A percentile compares a stretch with the other conserved stretches of the same genome.
These are phyloP conservation scores for Micropterix aruncella DNA, from an alignment of 2,888 invertebrate genomes.

Conservation along the genomic window DNA sequence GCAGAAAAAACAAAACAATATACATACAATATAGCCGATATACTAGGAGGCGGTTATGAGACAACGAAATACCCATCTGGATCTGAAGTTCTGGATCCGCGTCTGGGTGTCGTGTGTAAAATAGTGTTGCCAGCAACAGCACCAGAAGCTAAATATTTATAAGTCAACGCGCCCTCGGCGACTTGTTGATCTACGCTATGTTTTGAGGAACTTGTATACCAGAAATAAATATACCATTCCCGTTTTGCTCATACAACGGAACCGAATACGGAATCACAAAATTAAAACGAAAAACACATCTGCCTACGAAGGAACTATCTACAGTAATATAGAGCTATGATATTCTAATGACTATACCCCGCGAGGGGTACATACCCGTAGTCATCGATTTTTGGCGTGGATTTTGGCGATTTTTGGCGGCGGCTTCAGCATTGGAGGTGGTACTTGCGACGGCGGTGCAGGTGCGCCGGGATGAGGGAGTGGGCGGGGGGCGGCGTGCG, in stretches of 20 bases:
- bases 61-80: too few relatives aligned
- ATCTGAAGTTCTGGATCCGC: too few relatives aligned
- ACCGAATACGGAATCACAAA: conserved; percentile 7
- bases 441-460: conserved; percentile 5
- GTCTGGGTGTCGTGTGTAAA: too few relatives aligned
- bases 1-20: too few relatives aligned
- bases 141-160: background rate
- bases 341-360: background rate
- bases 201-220: conserved; percentile 70
- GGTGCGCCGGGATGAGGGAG: conserved; percentile 11
- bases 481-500: conserved; percentile 37
- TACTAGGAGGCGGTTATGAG: too few relatives aligned
- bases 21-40: too few relatives aligned
- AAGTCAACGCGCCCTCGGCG: background rate
- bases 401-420: background rate
- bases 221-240: conserved; percentile 21
- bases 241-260: conserved; percentile 11
- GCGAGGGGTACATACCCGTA: background rate
- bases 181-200: conserved; percentile 20
- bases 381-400: background rate
- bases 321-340: background rate
- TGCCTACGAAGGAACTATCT: background rate
- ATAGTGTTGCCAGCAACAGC: background rate
- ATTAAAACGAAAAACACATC: background rate
- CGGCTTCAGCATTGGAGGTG: too few relatives aligned